phyloP scores from a whole-genome alignment of 2,113 vertebrate species.

The Martes martes region DNA sequence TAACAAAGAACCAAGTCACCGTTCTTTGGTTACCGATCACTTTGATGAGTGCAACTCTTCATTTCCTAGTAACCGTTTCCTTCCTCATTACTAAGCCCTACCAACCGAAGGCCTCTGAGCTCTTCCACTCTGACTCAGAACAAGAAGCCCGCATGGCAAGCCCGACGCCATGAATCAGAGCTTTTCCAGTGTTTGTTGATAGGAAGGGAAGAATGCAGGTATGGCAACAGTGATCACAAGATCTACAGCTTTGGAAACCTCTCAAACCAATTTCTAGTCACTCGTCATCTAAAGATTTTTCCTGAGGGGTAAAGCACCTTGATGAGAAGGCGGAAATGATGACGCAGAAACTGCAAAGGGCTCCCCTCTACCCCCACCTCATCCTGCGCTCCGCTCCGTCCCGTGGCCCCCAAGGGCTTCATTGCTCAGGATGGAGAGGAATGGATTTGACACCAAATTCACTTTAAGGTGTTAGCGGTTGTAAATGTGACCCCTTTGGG shows the following conservation, averaged over 20 bases:
- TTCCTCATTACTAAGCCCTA: constrained; percentile 77
- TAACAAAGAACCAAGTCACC: constrained; percentile 76
- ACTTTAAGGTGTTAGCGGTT: not conserved
- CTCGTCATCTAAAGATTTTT: constrained; percentile 63
- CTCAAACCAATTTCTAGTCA: constrained; percentile 74
- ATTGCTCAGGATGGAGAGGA: not conserved
- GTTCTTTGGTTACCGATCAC: constrained; percentile 72
- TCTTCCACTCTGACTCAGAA: constrained; percentile 79
- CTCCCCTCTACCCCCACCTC: not conserved
- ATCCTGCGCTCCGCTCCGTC: not conserved
- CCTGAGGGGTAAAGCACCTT: constrained; percentile 67
- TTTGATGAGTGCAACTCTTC: constrained; percentile 72
- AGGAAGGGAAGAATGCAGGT: constrained; percentile 71
- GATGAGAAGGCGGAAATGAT: constrained; percentile 57
- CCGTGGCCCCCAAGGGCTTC: not conserved
- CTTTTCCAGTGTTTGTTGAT: constrained; percentile 79
- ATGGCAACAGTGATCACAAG: constrained; percentile 69
- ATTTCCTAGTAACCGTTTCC: constrained; percentile 79
- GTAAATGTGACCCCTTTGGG: not conserved
- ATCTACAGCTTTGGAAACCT: constrained; percentile 69
- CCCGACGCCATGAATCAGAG: constrained; percentile 73
- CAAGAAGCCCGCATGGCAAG: constrained; percentile 61
- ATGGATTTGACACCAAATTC: not conserved
- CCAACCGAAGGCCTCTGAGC: constrained; percentile 71
- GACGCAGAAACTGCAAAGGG: constrained; percentile 34